Conservation (phyloP, 37 sponge, comb jelly and placozoan genomes). For the Hormiphora californensis region DNA sequence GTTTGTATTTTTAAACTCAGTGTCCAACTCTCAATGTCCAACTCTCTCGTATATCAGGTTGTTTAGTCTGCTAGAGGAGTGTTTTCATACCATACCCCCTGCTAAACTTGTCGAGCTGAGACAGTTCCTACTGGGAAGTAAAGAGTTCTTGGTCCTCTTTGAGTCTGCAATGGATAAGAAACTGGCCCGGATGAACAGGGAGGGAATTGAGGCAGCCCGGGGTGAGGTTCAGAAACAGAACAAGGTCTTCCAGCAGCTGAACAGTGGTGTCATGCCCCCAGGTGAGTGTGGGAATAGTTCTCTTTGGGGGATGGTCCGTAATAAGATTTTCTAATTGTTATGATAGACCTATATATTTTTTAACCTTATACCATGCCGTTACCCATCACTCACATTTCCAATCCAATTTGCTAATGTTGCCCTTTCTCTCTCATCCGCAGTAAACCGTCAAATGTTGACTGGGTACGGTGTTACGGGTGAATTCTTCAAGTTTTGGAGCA, state of each 20-base stretch:
- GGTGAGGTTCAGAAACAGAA: constrained; percentile 12
- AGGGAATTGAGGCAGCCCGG: no score
- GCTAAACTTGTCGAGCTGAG: constrained; percentile 37
- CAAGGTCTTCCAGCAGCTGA: constrained; percentile 7
- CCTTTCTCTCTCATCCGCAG: no score
- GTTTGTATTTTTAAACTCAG: background rate
- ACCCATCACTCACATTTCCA: no score
- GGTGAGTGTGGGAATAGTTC: background rate
- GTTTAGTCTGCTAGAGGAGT: constrained; percentile 23
- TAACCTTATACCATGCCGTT: no score
- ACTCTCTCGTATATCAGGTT: background rate
- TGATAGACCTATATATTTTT: no score
- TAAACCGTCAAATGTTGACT: no score
- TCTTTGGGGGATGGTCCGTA: background rate
- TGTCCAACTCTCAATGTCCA: background rate
- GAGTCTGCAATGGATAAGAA: constrained; percentile 32
- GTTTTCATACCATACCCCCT: background rate
- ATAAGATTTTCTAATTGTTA: background rate
- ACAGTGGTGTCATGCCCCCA: background rate
- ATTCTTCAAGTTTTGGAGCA: background rate
- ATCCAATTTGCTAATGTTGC: no score
- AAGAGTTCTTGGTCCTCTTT: background rate
- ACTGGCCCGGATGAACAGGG: background rate
- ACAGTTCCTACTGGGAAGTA: background rate
- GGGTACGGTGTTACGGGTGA: constrained; percentile 48